phyloP scores from a whole-genome alignment of 2,113 vertebrate species.

The Forbesichthys agassizii region DNA sequence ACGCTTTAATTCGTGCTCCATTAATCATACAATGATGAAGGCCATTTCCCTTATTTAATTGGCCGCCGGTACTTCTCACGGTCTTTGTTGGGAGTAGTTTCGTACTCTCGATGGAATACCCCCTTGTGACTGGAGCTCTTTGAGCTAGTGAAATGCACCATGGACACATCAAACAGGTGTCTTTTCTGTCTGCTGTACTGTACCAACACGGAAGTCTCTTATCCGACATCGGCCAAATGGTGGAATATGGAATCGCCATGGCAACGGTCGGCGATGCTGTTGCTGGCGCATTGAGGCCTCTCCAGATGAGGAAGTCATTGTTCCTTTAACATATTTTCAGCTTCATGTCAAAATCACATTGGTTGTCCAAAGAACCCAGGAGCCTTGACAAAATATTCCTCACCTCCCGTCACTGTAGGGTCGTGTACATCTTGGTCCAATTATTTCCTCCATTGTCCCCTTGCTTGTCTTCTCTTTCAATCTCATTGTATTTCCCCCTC shows the following conservation, averaged over 20 bases:
- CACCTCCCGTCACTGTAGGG: neutral
- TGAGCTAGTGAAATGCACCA: constrained; percentile 22
- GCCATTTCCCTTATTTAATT: constrained; percentile 76
- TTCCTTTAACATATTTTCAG: neutral
- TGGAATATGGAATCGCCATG: neutral
- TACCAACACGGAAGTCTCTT: constrained; percentile 7
- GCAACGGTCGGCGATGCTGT: neutral
- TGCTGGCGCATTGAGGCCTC: neutral
- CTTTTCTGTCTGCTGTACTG: constrained; percentile 45
- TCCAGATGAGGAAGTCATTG: neutral
- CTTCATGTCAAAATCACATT: neutral
- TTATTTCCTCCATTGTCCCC: neutral
- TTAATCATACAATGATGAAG: constrained; percentile 78
- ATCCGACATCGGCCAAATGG: constrained; percentile 9
- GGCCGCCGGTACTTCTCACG: constrained; percentile 56
- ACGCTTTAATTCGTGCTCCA: constrained; percentile 69
- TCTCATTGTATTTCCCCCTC: constrained; percentile 17
- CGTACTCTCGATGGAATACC: constrained; percentile 36
- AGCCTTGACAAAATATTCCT: constrained; percentile 29
- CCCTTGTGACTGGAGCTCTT: constrained; percentile 39
- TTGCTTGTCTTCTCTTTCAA: constrained; percentile 18
- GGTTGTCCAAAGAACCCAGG: constrained; percentile 15
- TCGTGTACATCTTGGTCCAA: neutral
- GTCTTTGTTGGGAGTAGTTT: constrained; percentile 70
- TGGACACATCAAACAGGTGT: constrained; percentile 67